phyloP scores from a whole-genome alignment of 2,113 vertebrate genomes.

The Spilogale gracilis region DNA sequence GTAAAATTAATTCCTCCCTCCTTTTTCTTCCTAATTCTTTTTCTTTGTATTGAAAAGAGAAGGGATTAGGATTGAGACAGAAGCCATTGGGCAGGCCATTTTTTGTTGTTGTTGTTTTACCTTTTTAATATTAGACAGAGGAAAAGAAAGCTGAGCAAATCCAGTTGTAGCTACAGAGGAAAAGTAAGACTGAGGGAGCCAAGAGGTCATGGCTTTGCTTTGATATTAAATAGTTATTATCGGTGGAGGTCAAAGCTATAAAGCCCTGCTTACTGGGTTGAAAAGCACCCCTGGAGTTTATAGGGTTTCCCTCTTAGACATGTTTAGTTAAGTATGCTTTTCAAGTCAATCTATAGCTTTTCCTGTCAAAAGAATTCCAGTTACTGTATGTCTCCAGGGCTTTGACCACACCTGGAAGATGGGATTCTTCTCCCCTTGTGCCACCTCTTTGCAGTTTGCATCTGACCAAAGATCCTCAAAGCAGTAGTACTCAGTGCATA shows the following conservation, averaged over 20 bases:
- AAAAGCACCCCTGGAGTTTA: neutral
- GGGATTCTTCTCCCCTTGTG: neutral
- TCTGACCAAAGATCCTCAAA: neutral
- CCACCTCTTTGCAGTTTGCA: neutral
- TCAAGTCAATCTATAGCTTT: neutral
- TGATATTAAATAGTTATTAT: neutral
- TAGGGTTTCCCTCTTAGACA: neutral
- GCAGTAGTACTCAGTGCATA: neutral
- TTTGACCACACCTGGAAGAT: neutral
- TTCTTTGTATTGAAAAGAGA: slow-evolving; percentile 48
- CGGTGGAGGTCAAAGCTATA: neutral
- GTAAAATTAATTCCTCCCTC: neutral
- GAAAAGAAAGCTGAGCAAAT: neutral
- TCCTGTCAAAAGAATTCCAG: neutral
- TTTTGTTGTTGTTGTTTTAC: neutral
- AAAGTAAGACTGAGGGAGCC: neutral
- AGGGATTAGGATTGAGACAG: neutral
- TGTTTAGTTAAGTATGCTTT: slow-evolving; percentile 50
- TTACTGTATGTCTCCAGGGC: neutral
- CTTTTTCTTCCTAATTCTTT: neutral
- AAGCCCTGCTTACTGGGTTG: neutral
- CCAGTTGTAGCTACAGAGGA: neutral
- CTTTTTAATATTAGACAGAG: neutral
- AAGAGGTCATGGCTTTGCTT: neutral
- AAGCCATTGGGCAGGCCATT: neutral